Evolutionary conservation across 2,113 vertebrate genomes (phyloP), one percentile per base, ranked within the genome.

Genomic region (Uria lomvia): DNA sequence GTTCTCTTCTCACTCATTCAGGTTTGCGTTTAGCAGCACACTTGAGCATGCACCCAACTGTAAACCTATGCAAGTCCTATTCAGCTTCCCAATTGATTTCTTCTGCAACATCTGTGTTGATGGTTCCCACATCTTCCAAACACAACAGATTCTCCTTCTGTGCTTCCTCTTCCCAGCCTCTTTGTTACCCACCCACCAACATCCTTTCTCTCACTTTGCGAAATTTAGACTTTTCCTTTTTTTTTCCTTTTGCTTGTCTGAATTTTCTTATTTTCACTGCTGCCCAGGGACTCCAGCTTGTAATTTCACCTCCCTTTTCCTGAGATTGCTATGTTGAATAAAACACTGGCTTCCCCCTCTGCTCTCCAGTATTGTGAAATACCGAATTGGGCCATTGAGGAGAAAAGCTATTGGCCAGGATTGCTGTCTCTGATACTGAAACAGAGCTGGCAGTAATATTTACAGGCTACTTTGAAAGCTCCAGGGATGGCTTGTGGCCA

Each of bases 391-490:
- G 70, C 91, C 74, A 68, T 50, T 79, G 76, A 93, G 82, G 82
- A 79, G 74, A 86, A 90, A 75, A 96, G 59, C 52, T 63, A 88
- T 91, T 93, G 91, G 91, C 75, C 79, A 86, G 56, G 49, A 56
- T 49, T 81, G 60, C 94, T 94, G 88, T 71, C 83, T 94, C 78
- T 90, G 70, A 92, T 94, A 91, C 72, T 63, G 90, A 97, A 96
- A 96, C 79, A 85, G 94, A 96, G 70, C 76, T 84, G 86, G 85
- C 89, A 90, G 75, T 59, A 76, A 88, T 97, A 80, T 95, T 96
- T 94, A 95, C 96, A 95, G 91, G 92, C 76, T 63, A 97, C 87
- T 91, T 90, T 95, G 92, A 96, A 94, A 95, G 96, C 90, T 95
- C 91, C 72, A 84, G 82, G 92, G 95, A 90, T 97, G 90, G 94